Conservation (phyloP, 2,113 vertebrate genomes). For the Nycticebus coucang region DNA sequence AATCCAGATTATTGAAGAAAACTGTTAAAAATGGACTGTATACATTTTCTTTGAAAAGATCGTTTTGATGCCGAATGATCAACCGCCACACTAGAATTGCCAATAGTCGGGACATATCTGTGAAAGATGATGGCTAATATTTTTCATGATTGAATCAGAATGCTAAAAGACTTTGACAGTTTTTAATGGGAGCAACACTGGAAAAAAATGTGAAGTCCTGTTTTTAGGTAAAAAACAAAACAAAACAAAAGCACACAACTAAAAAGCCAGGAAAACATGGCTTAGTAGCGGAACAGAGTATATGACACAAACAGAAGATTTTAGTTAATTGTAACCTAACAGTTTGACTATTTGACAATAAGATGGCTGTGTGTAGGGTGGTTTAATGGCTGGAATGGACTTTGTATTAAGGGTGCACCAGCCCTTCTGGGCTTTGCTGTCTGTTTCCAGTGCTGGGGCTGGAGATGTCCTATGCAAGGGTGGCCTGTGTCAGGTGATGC, state of each 20-base stretch:
- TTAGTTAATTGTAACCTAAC: background rate
- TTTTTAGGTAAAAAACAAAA: background rate
- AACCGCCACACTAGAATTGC: background rate
- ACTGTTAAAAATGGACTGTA: constrained; percentile 13
- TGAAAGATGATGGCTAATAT: constrained; percentile 11
- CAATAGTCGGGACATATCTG: background rate
- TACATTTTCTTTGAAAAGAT: constrained; percentile 28
- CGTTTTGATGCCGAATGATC: background rate
- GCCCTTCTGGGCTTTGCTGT: background rate
- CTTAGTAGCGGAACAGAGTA: background rate
- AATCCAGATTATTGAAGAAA: constrained; percentile 57
- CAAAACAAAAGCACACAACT: background rate
- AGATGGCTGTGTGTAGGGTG: background rate
- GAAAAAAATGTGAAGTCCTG: background rate
- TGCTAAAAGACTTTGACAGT: background rate
- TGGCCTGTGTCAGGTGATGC: background rate
- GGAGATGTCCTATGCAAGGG: background rate
- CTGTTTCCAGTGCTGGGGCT: background rate
- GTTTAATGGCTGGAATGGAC: background rate
- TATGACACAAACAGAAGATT: background rate
- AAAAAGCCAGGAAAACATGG: background rate
- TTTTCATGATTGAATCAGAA: background rate
- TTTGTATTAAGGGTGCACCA: background rate
- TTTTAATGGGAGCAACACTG: background rate
- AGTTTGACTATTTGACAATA: background rate